phyloP scores from a whole-genome alignment of 2,113 vertebrate species.

The Polypterus senegalus region DNA sequence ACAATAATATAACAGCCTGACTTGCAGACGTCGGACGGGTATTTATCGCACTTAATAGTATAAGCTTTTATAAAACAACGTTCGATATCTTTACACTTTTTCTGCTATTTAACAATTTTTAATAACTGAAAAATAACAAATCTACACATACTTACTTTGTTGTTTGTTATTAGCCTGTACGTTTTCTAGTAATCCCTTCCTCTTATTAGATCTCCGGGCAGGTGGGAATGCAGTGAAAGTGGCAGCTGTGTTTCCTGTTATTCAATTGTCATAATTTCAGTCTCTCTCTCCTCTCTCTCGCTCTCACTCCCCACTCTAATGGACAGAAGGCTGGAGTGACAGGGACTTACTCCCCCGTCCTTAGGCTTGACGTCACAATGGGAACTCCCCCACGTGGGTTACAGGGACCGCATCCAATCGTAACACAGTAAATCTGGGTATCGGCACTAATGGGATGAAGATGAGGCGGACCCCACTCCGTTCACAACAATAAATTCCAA shows the following conservation, averaged over 20 bases:
- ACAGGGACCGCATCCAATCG: not conserved
- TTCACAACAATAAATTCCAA: no score
- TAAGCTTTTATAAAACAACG: slow-evolving; percentile 29
- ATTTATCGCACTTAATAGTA: no score
- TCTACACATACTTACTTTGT: not conserved
- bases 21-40: no score
- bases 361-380: not conserved
- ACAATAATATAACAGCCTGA: no score
- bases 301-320: slow-evolving; percentile 5
- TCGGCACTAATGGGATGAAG: no score
- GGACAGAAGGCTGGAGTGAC: not conserved
- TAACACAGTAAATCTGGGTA: no score
- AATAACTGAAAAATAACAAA: not conserved
- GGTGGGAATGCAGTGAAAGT: not conserved
- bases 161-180: not conserved
- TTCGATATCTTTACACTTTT: slow-evolving; percentile 13
- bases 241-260: not conserved
- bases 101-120: not conserved
- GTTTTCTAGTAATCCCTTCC: not conserved
- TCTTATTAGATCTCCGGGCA: not conserved
- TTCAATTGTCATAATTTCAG: not conserved
- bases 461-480: no score
- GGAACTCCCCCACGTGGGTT: not conserved
- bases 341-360: slow-evolving; percentile 4
- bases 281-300: slow-evolving; percentile 10